Conservation (phyloP, 2,113 vertebrate species). For the Brachionichthys hirsutus region DNA sequence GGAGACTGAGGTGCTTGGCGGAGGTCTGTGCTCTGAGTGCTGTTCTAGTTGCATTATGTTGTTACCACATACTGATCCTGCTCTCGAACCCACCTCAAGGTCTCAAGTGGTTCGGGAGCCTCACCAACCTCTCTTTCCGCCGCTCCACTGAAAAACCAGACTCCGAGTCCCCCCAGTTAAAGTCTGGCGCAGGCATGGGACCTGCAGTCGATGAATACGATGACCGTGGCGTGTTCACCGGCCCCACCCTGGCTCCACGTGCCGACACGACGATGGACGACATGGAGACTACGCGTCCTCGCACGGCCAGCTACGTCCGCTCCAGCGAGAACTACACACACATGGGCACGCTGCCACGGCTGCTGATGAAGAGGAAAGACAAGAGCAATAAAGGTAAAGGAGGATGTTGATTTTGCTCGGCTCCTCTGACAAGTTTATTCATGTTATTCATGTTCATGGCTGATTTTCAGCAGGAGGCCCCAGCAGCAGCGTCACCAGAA, state of each 20-base stretch:
- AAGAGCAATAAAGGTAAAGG: constrained; percentile 52
- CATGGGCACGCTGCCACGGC: constrained; percentile 90
- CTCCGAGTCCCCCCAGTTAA: constrained; percentile 23
- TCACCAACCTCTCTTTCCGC: constrained; percentile 81
- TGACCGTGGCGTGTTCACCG: not conserved
- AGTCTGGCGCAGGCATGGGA: constrained; percentile 5
- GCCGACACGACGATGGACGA: constrained; percentile 80
- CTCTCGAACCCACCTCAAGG: constrained; percentile 43
- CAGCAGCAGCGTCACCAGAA: constrained; percentile 40
- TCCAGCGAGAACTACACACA: constrained; percentile 92
- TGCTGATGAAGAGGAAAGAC: constrained; percentile 57
- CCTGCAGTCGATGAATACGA: not conserved
- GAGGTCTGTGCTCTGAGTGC: too few relatives aligned
- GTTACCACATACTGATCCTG: too few relatives aligned
- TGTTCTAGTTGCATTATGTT: too few relatives aligned
- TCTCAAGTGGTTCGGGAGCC: constrained; percentile 89
- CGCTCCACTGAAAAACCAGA: constrained; percentile 72
- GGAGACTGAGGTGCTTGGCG: too few relatives aligned
- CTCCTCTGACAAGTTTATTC: too few relatives aligned
- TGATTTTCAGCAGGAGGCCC: not conserved
- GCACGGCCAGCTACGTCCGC: constrained; percentile 81
- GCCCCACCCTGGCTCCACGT: constrained; percentile 19
- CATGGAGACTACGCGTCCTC: constrained; percentile 75
- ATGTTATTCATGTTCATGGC: too few relatives aligned
- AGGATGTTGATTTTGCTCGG: too few relatives aligned